Base-by-base conservation (phyloP, 2,888 invertebrate genomes). In the Rotaria macrura region DNA sequence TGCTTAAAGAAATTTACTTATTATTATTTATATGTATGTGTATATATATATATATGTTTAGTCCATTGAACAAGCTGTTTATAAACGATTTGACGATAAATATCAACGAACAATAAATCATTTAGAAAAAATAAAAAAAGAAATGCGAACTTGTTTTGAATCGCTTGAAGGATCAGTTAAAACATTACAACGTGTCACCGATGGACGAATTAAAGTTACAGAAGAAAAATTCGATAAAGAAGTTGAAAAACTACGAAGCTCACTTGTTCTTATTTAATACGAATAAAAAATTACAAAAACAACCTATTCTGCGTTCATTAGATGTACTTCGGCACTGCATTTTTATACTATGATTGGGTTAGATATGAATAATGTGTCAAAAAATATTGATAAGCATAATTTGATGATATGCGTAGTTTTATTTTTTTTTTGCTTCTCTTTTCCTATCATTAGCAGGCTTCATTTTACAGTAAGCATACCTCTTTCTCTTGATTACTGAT, bases 171-270 rank as follows among this genome's bases (percentile, higher is more conserved):
- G 54, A 38, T 85, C 86, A 43, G 40, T 86, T n/a, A n/a, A 83
- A 49, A 49, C 86, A 52, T 52, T 86, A 52, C 86, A 86, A n/a
- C 57, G 57, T 29, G 55, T 86, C 29, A 40, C 84, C 0, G 86
- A 86, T 47, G 84, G 65, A 23, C 84, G 84, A 43, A 86, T 86
- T 25, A 86, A 83, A 54, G n/a, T 54, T 1, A 54, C 86, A 10
- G 86, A 86, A 74, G 86, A 86, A 72, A 84, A 85, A 74, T 47
- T 86, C 1, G 86, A 86, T 25, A 84, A 84, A 85, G 84, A 86
- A 54, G 74, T 86, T 29, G 52, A 84, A 34, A 84, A 84, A 85
- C 40, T 86, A n/a, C 84, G 86, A 1, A 84, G 52, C 47, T 52
- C 49, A 43, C 49, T 86, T 7, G 86, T 84, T 79, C 49, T 86